phyloP scores from a whole-genome alignment of 2,797 vertebrate genomes.

The Trichosurus vulpecula region DNA sequence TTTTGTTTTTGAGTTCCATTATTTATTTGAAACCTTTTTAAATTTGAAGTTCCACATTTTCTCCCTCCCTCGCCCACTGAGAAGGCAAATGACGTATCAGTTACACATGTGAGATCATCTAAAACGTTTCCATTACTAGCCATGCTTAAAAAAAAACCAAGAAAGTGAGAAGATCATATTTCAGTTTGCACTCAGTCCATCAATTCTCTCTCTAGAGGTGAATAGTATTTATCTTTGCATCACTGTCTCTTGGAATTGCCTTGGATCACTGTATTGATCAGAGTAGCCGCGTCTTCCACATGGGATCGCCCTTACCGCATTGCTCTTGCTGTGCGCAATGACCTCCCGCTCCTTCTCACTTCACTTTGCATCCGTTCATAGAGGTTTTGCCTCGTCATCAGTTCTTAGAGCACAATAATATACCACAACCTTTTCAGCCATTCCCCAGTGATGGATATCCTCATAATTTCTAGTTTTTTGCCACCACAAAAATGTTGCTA shows the following conservation, averaged over 20 bases:
- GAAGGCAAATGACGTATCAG: background rate
- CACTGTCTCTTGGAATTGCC: background rate
- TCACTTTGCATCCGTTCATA: background rate
- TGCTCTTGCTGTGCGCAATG: no score
- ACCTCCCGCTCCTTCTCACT: background rate
- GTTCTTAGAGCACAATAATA: background rate
- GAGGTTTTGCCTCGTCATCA: background rate
- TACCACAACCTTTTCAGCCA: background rate
- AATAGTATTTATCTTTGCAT: no score
- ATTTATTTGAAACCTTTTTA: background rate
- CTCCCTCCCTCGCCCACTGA: background rate
- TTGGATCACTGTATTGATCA: background rate
- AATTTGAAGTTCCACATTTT: background rate
- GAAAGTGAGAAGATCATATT: background rate
- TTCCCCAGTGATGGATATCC: background rate
- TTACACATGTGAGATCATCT: background rate
- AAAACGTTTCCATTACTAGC: background rate
- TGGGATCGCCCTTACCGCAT: no score
- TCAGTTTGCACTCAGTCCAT: background rate
- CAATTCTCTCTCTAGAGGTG: background rate
- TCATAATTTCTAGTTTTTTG: background rate
- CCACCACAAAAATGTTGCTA: no score
- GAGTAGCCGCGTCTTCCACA: no score
- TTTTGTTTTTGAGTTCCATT: background rate
- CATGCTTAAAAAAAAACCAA: background rate